Evolutionary conservation across 2,888 invertebrate species (phyloP).

Genomic region (Lathronympha strigana): DNA sequence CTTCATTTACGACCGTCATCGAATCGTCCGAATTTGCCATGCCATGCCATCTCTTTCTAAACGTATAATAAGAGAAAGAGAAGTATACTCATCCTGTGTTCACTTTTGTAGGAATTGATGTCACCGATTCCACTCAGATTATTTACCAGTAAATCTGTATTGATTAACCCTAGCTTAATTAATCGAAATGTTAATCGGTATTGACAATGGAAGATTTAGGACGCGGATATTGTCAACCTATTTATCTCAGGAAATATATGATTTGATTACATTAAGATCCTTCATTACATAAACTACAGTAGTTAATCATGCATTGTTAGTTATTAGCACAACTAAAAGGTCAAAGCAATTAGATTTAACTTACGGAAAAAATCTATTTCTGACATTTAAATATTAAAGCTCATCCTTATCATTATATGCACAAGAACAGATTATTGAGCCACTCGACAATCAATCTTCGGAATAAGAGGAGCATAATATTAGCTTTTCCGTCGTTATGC

Average conservation of each 20-base stretch:
- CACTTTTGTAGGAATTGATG: neutral
- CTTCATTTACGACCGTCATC: slow-evolving; percentile 17
- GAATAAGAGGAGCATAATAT: slow-evolving; percentile 36
- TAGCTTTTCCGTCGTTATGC: slow-evolving; percentile 36
- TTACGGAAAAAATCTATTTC: neutral
- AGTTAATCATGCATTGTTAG: neutral
- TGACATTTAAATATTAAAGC: neutral
- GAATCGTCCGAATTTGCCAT: neutral
- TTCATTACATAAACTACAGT: too few species aligned
- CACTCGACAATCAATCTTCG: slow-evolving; percentile 36
- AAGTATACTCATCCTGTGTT: neutral
- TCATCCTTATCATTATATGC: slow-evolving; percentile 26
- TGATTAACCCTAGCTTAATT: slow-evolving; percentile 16
- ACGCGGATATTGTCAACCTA: too few species aligned
- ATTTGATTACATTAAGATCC: too few species aligned
- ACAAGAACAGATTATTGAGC: slow-evolving; percentile 26
- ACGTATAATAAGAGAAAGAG: neutral
- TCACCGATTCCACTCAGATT: neutral
- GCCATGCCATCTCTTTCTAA: slow-evolving; percentile 9
- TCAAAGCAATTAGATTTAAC: neutral
- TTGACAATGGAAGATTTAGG: too few species aligned
- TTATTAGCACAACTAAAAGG: slow-evolving; percentile 12
- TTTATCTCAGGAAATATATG: too few species aligned
- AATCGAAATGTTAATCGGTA: neutral
- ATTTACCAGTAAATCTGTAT: neutral